Evolutionary conservation across 2,888 invertebrate species (phyloP), one percentile per base, ranked within the genome.

Genomic region (Polydrusus tereticollis): DNA sequence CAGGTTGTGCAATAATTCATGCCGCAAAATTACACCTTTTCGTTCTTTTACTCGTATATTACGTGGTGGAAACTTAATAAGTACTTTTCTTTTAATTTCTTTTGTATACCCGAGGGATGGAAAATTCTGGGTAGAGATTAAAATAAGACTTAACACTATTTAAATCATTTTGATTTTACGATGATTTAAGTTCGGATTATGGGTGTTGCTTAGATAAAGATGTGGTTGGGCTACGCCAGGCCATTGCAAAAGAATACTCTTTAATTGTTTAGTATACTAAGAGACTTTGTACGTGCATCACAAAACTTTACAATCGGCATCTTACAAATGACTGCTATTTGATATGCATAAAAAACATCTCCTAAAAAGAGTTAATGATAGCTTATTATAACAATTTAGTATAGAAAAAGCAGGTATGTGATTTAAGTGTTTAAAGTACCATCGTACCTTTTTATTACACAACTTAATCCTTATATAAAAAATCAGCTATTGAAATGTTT

Each of bases 381-480:
- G 68, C 76, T 76, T 77, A 78, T 77, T 78, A 72, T 69, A 76
- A 74, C 76, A 77, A 76, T 73, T 75, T 74, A 66, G 66, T 64
- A 47, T 64, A 60, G 57, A 50, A 65, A 70, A 75, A n/a, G n/a
- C n/a, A n/a, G 78, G 75, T 76, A 75, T 77, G 77, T 75, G 77
- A 74, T 73, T 76, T 64, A 74, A 77, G 74, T 72, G 70, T 77
- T 78, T 76, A 75, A 76, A 78, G 77, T 78, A 73, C 78, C 77
- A 75, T 77, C 75, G 71, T 75, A 70, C 69, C 72, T 74, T 43
- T 77, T 73, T 75, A 75, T 76, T 69, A 75, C 55, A 18, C 70
- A 75, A 69, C 70, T 74, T 78, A 78, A 78, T 78, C 78, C 78
- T 64, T 74, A 78, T 74, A 77, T 77, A 78, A 78, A 78, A 74